Base-by-base conservation (phyloP, 2,888 invertebrate species). In the Agriotes lineatus region DNA sequence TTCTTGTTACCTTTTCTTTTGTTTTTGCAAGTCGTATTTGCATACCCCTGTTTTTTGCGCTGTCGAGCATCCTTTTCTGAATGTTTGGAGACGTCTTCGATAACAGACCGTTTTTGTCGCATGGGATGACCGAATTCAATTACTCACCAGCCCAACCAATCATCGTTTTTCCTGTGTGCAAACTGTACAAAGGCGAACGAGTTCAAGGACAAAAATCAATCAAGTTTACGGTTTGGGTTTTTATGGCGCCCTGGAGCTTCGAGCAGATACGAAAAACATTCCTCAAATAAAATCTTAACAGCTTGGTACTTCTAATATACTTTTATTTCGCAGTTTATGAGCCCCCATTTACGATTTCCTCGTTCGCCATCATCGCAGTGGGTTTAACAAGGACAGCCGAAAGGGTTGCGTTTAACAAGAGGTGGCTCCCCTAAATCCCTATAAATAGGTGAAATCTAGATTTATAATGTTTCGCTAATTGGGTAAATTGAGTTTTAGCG, bases 141-240 rank as follows among this genome's bases (percentile, higher is more conserved):
- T 44, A 44, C 56, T 63, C 56, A 45, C 37, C 44, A 54, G 19
- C 42, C 33, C 19, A 45, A 63, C 63, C 63, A 54, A 63, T 56
- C 63, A 63, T 63, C 44, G 30, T 63, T 63, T 63, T 63, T 54
- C 56, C 63, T 56, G 50, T 62, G 22, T 37, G 35, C 33, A 56
- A 63, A 63, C 63, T 56, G 33, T 54, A 54, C 50, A 56, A 63
- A 42, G 33, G 18, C 20, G 54, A 45, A 58, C 16, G 48, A 58
- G 59, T 52, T 69, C 69, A 69, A 69, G 67, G 62, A 58, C 70
- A 70, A 70, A 65, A 70, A 66, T 67, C 70, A 70, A 70, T 70
- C 67, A 63, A 58, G 50, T 67, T 70, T 70, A 59, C 65, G 52
- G 64, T 19, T 65, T 60, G 45, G 54, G 58, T 65, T 64, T 66